A percentile compares a stretch with the other conserved stretches of the same genome.
Evolutionary conservation across 2,113 vertebrate genomes (phyloP).

Genomic region (Nematolebias whitei): DNA sequence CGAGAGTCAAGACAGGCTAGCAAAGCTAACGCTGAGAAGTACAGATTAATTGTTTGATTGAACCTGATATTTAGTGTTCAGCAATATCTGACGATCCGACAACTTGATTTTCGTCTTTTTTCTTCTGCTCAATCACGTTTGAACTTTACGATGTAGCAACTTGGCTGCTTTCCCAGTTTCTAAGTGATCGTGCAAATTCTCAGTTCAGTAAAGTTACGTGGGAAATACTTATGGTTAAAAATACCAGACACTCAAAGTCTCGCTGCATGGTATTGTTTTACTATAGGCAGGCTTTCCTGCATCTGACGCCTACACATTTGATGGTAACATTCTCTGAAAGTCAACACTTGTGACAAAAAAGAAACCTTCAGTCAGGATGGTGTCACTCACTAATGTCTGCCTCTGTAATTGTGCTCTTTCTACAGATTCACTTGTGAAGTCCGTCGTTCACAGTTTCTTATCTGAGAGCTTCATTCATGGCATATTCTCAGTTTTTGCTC

Average conservation of each 20-base stretch:
- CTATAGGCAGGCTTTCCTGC: background rate
- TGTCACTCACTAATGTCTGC: background rate
- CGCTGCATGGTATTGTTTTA: background rate
- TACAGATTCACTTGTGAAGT: too few species aligned
- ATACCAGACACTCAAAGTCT: background rate
- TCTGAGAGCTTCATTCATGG: conserved; percentile 4
- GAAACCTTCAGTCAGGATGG: background rate
- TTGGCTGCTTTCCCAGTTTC: background rate
- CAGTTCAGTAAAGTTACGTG: background rate
- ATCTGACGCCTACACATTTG: background rate
- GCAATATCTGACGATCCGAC: background rate
- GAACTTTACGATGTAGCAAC: background rate
- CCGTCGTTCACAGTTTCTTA: background rate
- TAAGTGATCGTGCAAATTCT: background rate
- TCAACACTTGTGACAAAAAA: background rate
- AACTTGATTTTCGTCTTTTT: too few species aligned
- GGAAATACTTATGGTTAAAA: background rate
- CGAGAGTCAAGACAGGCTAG: too few species aligned
- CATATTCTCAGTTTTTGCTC: background rate
- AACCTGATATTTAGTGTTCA: background rate
- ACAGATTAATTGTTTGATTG: too few species aligned
- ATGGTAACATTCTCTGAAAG: background rate
- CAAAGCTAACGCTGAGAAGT: too few species aligned
- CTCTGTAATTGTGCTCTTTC: too few species aligned
- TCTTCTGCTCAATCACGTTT: background rate